These are phyloP conservation scores for Ceratothoa steindachneri DNA, from an alignment of 2,888 invertebrate genomes.

Conservation along the genomic window DNA sequence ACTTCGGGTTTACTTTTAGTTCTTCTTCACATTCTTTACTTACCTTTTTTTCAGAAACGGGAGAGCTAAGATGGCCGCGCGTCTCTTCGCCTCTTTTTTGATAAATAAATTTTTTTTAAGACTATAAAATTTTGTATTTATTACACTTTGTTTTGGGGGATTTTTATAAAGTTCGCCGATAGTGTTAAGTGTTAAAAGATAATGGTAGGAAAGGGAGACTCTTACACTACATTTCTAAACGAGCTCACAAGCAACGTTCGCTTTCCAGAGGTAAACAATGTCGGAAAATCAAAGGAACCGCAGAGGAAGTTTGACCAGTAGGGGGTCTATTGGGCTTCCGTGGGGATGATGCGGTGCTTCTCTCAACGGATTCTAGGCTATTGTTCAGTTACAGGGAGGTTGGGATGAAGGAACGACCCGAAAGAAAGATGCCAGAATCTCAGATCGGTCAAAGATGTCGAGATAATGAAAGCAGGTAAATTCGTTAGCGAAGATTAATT, in stretches of 20 bases:
- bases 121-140: no score
- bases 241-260: no score
- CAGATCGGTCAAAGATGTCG: neutral
- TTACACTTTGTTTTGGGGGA: no score
- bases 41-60: no score
- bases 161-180: neutral
- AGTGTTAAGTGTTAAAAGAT: neutral
- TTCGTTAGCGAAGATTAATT: neutral
- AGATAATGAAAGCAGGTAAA: neutral
- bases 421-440: neutral
- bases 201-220: neutral
- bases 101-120: no score
- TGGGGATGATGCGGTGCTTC: neutral
- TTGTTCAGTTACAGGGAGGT: no score
- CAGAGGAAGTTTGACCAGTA: neutral
- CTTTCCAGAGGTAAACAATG: neutral
- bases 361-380: no score
- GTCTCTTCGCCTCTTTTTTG: no score
- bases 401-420: neutral
- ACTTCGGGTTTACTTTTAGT: no score
- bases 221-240: no score
- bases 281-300: neutral
- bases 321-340: neutral
- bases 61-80: no score
- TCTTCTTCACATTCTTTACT: no score